Conservation (phyloP, 2,797 vertebrate genomes). For the Cygnus olor region DNA sequence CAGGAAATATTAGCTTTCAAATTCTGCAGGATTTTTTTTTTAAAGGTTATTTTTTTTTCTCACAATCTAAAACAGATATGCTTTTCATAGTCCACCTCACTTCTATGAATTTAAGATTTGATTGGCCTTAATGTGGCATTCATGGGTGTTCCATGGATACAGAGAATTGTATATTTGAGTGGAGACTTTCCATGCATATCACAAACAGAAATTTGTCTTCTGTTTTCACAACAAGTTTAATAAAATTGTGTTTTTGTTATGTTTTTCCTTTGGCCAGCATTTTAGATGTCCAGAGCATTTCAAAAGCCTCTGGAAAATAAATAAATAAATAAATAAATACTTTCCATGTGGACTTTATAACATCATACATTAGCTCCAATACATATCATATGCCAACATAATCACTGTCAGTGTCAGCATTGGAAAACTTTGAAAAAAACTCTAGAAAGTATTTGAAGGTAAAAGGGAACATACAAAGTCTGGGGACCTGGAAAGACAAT, state of each 20-base stretch:
- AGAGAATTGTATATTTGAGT: neutral
- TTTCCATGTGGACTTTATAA: neutral
- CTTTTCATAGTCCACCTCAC: neutral
- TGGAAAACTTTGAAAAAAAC: neutral
- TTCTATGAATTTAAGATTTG: neutral
- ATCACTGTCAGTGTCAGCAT: neutral
- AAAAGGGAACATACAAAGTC: neutral
- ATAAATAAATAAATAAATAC: neutral
- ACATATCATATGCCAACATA: neutral
- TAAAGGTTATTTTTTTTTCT: neutral
- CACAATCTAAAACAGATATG: neutral
- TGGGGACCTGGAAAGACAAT: neutral
- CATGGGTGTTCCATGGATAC: neutral
- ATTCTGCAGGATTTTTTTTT: neutral
- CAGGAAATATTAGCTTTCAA: neutral
- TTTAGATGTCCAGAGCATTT: neutral
- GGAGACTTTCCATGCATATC: neutral
- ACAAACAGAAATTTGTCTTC: neutral
- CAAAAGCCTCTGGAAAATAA: neutral
- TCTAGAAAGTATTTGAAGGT: neutral
- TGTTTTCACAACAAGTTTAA: neutral
- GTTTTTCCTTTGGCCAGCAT: neutral
- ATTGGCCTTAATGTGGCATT: neutral
- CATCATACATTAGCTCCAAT: neutral
- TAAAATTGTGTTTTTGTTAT: neutral